Evolutionary conservation across 2,113 vertebrate genomes (phyloP).

Genomic region (Cryptoleucopteryx plumbea): DNA sequence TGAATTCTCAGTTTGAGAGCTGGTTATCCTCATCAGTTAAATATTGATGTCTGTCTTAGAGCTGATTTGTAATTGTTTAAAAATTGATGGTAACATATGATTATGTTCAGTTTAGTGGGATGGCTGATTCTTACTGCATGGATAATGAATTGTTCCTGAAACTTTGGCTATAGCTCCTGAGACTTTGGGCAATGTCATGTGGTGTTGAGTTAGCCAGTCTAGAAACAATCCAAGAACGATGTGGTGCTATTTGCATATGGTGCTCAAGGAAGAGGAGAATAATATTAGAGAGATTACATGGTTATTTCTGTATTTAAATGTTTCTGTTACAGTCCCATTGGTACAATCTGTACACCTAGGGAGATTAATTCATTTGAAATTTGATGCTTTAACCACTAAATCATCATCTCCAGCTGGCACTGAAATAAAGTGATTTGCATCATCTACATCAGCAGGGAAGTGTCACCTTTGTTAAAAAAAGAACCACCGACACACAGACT

Average conservation of each 20-base stretch:
- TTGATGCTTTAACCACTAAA: conserved; percentile 24
- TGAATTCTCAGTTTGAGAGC: not conserved
- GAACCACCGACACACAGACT: conserved; percentile 54
- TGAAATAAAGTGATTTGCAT: conserved; percentile 48
- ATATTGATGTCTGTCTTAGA: not conserved
- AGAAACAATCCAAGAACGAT: not conserved
- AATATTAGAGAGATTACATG: not conserved
- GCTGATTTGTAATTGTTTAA: not conserved
- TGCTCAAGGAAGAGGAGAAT: not conserved
- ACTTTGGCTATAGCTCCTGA: not conserved
- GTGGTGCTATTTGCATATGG: not conserved
- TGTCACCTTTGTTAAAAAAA: conserved; percentile 63
- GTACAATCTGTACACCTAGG: not conserved
- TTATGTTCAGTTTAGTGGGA: not conserved
- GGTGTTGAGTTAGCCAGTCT: not conserved
- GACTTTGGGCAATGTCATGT: not conserved
- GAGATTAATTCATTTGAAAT: conserved; percentile 27
- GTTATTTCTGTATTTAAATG: conserved; percentile 29
- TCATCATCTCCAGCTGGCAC: conserved; percentile 41
- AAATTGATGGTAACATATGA: not conserved
- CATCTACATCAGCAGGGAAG: conserved; percentile 54
- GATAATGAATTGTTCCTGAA: not conserved
- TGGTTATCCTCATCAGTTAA: not conserved
- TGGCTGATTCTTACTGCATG: not conserved
- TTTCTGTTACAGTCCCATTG: not conserved